Base-by-base conservation (phyloP, 2,888 invertebrate genomes). In the Sialis lutaria region DNA sequence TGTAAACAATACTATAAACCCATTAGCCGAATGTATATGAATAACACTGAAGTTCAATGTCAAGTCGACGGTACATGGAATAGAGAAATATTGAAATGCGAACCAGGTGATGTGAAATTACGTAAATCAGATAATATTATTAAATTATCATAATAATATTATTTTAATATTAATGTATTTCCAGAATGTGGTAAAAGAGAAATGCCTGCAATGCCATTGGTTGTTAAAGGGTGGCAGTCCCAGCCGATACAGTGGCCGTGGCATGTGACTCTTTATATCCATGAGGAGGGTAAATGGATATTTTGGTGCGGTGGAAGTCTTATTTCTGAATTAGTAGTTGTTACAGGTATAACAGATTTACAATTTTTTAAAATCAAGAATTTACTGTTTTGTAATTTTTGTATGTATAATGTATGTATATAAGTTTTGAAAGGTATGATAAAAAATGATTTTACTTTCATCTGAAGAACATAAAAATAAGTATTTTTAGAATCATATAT, bases 261-360 rank as follows among this genome's bases (percentile, higher is more conserved):
- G 76, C 73, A 75, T 52, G 67, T 67, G 0, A 70, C 70, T 0
- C 62, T 77, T 1, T 76, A 72, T 54, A 56, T 58, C 1, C 65
- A 63, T 52, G 59, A 60, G 6, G 56, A 59, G 9, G 61, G 54
- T 0, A 59, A 64, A 0, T 70, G 67, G 64, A 61, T 51, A 51
- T 72, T 71, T 53, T 69, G 70, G 49, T 76, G 76, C 48, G 74
- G 76, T 0, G 74, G 73, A 0, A 68, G 70, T 0, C 59, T 77
- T 1, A 62, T 76, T 48, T 63, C 61, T 2, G 67, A 67, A 52
- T 55, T 57, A n/a, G 55, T 62, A 3, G 60, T 69, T 6, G 50
- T 69, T 34, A 67, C 69, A 46, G 56, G 56, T 56, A n/a, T n/a
- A n/a, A n/a, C n/a, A n/a, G n/a, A n/a, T n/a, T n/a, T n/a, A n/a